phyloP scores from a whole-genome alignment of 1,140 invertebrate species.

The Cataglyphis hispanica region DNA sequence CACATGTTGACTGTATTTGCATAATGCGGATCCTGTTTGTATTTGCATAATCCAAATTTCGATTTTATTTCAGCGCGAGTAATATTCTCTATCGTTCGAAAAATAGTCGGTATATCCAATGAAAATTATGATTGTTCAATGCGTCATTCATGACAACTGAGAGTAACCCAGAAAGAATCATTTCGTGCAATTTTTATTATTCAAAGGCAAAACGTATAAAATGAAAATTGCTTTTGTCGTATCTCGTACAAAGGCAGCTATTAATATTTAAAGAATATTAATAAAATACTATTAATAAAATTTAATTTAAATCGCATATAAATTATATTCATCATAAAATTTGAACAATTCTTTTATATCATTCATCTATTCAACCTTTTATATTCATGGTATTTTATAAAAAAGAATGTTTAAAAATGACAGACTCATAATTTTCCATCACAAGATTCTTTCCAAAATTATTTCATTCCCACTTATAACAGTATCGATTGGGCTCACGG shows the following conservation, averaged over 20 bases:
- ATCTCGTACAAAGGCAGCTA: background rate
- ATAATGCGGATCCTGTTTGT: conserved; percentile 51
- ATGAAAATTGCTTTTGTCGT: background rate
- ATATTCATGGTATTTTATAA: background rate
- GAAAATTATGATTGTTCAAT: conserved; percentile 10
- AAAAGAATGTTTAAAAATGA: background rate
- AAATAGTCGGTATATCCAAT: conserved; percentile 26
- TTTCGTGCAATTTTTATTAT: background rate
- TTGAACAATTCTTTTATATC: background rate
- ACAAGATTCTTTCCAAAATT: background rate
- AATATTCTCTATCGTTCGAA: conserved; percentile 55
- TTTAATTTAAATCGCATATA: background rate
- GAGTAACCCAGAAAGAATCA: background rate
- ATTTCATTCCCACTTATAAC: background rate
- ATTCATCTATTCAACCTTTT: too few relatives aligned
- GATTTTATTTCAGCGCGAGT: conserved; percentile 42
- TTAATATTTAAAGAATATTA: background rate
- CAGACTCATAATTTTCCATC: background rate
- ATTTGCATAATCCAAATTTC: conserved; percentile 62
- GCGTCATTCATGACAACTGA: conserved; percentile 20
- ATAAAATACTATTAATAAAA: background rate
- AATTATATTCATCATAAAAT: background rate
- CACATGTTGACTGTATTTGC: conserved; percentile 49
- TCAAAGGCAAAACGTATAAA: background rate
- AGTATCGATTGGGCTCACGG: background rate